Percentiles rank a stretch among this genome's conserved stretches.
Conservation (phyloP, 2,888 invertebrate species). For the Tachina fera region DNA sequence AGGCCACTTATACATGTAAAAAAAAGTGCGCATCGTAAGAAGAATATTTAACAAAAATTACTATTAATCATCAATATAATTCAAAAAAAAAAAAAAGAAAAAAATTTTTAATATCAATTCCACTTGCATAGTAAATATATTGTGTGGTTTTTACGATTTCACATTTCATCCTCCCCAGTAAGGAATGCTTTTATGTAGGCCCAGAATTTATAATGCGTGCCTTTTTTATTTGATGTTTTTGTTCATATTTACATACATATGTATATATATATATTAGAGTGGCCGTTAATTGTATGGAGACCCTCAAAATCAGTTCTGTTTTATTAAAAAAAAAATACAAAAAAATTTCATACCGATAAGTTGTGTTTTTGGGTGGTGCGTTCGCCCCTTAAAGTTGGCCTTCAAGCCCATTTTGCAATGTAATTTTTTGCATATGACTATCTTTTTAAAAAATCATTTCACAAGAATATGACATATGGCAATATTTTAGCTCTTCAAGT, state of each 20-base stretch:
- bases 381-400: too few species aligned
- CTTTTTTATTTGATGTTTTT: constrained; percentile 14
- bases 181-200: not conserved
- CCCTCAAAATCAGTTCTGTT: too few species aligned
- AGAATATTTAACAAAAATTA: constrained; percentile 15
- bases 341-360: too few species aligned
- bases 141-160: constrained; percentile 36
- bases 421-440: too few species aligned
- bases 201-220: not conserved
- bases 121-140: constrained; percentile 30
- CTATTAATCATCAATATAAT: not conserved
- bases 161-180: constrained; percentile 27
- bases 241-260: not conserved
- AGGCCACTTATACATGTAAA: not conserved
- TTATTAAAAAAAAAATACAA: too few species aligned
- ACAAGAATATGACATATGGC: too few species aligned
- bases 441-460: too few species aligned
- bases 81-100: not conserved
- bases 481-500: too few species aligned
- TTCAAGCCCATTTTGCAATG: too few species aligned
- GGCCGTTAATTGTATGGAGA: too few species aligned
- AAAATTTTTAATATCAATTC: not conserved
- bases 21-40: constrained; percentile 29
- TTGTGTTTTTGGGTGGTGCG: too few species aligned
- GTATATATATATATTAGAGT: too few species aligned